phyloP scores from a whole-genome alignment of 2,797 vertebrate genomes.

The Peromyscus aztecus region DNA sequence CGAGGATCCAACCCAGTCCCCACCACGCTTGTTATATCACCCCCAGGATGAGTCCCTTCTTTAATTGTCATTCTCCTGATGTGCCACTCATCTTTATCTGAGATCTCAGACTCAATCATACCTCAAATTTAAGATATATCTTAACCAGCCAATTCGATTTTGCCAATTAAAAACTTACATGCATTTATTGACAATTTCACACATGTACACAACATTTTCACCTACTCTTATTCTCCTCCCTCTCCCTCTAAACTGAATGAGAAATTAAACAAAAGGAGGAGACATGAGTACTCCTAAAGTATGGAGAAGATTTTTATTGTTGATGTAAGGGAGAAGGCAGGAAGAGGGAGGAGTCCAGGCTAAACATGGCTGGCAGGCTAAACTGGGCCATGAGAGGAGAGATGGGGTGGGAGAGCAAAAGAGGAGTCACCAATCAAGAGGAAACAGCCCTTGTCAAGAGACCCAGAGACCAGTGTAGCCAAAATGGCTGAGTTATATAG shows the following conservation, averaged over 20 bases:
- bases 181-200: background rate
- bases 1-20: background rate
- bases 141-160: background rate
- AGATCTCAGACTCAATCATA: background rate
- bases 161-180: background rate
- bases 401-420: accelerated
- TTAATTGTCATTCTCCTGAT: background rate
- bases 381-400: background rate
- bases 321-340: background rate
- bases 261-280: background rate
- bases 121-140: background rate
- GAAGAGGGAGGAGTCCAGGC: background rate
- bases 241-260: background rate
- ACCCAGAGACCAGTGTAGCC: background rate
- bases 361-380: background rate
- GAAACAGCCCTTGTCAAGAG: background rate
- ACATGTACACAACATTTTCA: background rate
- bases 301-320: background rate
- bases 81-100: too few species aligned
- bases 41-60: background rate
- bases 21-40: too few species aligned
- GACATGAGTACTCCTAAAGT: background rate
- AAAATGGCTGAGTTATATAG: too few species aligned
- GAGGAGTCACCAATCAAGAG: background rate
- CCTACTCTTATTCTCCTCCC: background rate